Percentiles rank a stretch among this genome's conserved stretches.
phyloP scores from a whole-genome alignment of 2,113 vertebrate genomes.

The Reinhardtius hippoglossoides region DNA sequence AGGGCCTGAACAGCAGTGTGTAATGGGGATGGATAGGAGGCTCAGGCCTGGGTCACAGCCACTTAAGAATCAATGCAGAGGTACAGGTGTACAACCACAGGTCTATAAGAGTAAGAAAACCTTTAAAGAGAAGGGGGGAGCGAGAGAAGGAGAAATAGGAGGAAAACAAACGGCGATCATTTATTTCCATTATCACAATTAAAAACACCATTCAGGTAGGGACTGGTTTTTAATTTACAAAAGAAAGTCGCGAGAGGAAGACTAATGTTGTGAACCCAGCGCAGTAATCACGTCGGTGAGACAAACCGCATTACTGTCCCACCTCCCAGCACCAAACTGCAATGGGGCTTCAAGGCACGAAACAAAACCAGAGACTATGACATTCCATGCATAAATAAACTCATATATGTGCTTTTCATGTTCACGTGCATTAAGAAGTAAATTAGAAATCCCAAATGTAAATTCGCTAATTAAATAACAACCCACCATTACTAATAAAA shows the following conservation, averaged over 20 bases:
- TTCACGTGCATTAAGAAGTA: slow-evolving; percentile 66
- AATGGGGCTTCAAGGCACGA: slow-evolving; percentile 54
- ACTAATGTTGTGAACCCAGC: slow-evolving; percentile 67
- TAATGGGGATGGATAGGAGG: slow-evolving; percentile 88
- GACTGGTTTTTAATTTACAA: slow-evolving; percentile 75
- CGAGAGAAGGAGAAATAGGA: slow-evolving; percentile 24
- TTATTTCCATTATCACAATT: slow-evolving; percentile 83
- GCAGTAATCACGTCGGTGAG: slow-evolving; percentile 58
- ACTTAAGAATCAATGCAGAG: slow-evolving; percentile 82
- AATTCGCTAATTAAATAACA: slow-evolving; percentile 73
- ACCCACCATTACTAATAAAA: slow-evolving; percentile 73
- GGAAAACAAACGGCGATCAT: slow-evolving; percentile 67
- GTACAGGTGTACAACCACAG: slow-evolving; percentile 80
- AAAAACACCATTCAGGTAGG: slow-evolving; percentile 65
- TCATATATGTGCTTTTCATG: slow-evolving; percentile 65
- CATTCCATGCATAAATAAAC: slow-evolving; percentile 76
- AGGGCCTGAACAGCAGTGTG: slow-evolving; percentile 77
- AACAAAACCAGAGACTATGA: slow-evolving; percentile 64
- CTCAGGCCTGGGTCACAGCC: slow-evolving; percentile 81
- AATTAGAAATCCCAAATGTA: slow-evolving; percentile 72
- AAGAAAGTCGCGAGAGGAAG: slow-evolving; percentile 71
- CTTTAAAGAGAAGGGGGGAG: slow-evolving; percentile 51
- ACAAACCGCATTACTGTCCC: slow-evolving; percentile 60
- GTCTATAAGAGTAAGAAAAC: slow-evolving; percentile 71
- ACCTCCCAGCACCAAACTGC: slow-evolving; percentile 42